A percentile compares a stretch with the other conserved stretches of the same genome.
Conservation (phyloP, 2,888 invertebrate genomes). For the Orchesellides sinensis region DNA sequence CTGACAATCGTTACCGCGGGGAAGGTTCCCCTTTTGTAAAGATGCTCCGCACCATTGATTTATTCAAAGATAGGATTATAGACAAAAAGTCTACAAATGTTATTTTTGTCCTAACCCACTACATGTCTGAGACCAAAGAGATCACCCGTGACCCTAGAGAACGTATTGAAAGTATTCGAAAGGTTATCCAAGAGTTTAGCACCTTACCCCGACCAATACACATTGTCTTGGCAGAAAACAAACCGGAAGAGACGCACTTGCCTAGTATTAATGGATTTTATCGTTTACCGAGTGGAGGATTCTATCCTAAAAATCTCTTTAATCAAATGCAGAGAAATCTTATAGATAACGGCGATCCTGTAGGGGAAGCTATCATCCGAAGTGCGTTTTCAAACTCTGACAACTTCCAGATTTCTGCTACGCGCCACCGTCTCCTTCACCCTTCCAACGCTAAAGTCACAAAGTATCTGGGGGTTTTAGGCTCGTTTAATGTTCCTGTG, state of each 20-base stretch:
- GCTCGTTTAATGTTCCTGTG: constrained; percentile 24
- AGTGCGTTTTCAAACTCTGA: constrained; percentile 55
- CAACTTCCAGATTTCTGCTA: constrained; percentile 38
- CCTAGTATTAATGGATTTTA: constrained; percentile 58
- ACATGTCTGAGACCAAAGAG: constrained; percentile 34
- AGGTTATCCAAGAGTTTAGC: constrained; percentile 53
- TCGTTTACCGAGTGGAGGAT: constrained; percentile 62
- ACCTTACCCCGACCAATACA: constrained; percentile 60
- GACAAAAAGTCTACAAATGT: constrained; percentile 48
- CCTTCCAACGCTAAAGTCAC: constrained; percentile 33
- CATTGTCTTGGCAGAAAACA: constrained; percentile 66
- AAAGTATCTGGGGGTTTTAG: constrained; percentile 47
- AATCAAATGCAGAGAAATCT: constrained; percentile 50
- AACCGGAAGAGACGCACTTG: constrained; percentile 31
- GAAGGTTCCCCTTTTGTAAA: constrained; percentile 56
- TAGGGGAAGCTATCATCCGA: constrained; percentile 65
- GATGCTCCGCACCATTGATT: constrained; percentile 54
- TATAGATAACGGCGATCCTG: constrained; percentile 32
- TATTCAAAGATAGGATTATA: constrained; percentile 45
- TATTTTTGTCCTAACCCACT: constrained; percentile 51
- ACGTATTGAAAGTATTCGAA: constrained; percentile 10
- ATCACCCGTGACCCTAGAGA: constrained; percentile 39
- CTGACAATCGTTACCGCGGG: constrained; percentile 56
- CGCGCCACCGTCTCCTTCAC: constrained; percentile 13
- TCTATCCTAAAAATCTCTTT: constrained; percentile 66